Percentiles rank a stretch among this genome's conserved stretches.
Conservation (phyloP, 2,888 invertebrate species). For the Conchocele bisecta region DNA sequence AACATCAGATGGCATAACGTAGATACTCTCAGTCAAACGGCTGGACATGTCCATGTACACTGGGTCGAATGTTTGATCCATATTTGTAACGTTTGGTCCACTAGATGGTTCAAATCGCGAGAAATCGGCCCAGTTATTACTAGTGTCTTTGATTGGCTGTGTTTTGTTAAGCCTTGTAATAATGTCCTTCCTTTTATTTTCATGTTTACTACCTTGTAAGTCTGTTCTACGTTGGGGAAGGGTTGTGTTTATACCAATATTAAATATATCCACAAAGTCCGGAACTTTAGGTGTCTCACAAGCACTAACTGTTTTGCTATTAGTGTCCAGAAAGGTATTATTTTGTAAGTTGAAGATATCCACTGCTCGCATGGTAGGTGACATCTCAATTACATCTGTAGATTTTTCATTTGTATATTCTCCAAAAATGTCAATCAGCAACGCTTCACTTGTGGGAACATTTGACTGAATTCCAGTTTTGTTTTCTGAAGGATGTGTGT, state of each 20-base stretch:
- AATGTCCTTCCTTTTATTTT: too few relatives aligned
- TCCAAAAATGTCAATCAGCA: constrained; percentile 45
- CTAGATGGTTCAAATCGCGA: constrained; percentile 11
- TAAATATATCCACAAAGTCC: constrained; percentile 38
- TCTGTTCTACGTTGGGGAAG: constrained; percentile 11
- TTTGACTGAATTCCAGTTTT: background rate
- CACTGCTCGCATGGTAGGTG: background rate
- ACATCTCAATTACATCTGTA: background rate
- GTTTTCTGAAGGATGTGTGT: constrained; percentile 1
- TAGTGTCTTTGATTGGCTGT: too few relatives aligned
- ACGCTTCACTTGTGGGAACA: constrained; percentile 1
- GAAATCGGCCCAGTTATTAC: constrained; percentile 7
- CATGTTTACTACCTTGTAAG: too few relatives aligned
- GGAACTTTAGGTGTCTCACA: too few relatives aligned
- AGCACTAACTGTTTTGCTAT: too few relatives aligned
- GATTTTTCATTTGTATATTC: background rate
- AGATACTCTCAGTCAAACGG: constrained; percentile 52
- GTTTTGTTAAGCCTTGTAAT: too few relatives aligned
- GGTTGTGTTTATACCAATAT: constrained; percentile 13
- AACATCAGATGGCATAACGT: constrained; percentile 49
- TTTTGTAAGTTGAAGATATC: constrained; percentile 14
- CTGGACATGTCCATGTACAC: constrained; percentile 54
- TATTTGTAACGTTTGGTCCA: background rate
- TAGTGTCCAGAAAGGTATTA: constrained; percentile 25
- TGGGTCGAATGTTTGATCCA: background rate